Evolutionary conservation across 2,113 vertebrate species (phyloP), one percentile per base, ranked within the genome.

Genomic region (Osmerus eperlanus): DNA sequence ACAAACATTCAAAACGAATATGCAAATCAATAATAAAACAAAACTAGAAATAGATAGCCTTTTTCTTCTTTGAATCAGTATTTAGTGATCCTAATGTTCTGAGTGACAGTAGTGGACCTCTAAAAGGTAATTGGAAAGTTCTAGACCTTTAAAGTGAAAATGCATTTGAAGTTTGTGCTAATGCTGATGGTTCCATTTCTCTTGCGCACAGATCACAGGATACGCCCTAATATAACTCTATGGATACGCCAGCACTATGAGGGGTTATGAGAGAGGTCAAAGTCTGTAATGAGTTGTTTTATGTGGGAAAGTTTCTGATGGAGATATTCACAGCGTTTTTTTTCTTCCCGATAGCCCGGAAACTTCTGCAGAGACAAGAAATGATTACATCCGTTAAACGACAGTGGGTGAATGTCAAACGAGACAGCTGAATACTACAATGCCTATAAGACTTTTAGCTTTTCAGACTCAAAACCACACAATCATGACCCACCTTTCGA

Each of bases 261-360:
- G 54, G n/a, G 54, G 54, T 15, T 56, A n/a, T 56, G 54, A 56
- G 54, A 47, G 41, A 47, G 41, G 65, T 96, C 95, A 78, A 92
- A 95, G 79, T 94, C 91, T 53, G 91, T 47, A 77, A 95, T 94
- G 62, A 90, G 90, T 66, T 79, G 88, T 86, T 96, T 95, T 83
- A 93, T 96, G 88, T 94, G 95, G 4, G 94, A 92, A 36, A 96
- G 83, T 89, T 97, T 96, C 79, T 92, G 87, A 47, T 94, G 93
- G 61, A 96, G 91, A 85, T 95, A 94, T 68, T 95, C 89, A 66
- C 94, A 96, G 68, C 77, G 90, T 25, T 83, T 86, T 83, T 94
- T 96, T 74, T 97, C 93, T 86, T 95, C 92, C 75, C 89, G 89
- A 74, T 93, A 95, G 69, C 85, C 86, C 36, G 94, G 94, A 28